These are phyloP conservation scores for Eciton burchellii DNA, from an alignment of 1,140 invertebrate species.

Conservation along the genomic window DNA sequence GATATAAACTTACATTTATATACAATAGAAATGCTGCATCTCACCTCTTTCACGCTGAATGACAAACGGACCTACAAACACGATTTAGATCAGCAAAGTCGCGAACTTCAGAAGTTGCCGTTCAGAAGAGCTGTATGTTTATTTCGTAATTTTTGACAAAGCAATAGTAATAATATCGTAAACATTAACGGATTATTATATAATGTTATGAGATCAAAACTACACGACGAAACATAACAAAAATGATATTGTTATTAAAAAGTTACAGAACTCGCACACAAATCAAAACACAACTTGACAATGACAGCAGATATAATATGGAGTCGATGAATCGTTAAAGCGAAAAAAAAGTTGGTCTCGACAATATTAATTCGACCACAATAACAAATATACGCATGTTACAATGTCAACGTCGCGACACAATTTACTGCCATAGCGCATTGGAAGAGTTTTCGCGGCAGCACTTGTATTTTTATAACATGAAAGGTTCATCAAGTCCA, in stretches of 20 bases:
- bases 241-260: neutral
- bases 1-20: conserved; percentile 33
- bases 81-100: neutral
- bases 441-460: conserved; percentile 15
- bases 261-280: conserved; percentile 15
- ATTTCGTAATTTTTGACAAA: neutral
- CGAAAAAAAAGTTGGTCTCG: conserved; percentile 7
- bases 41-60: neutral
- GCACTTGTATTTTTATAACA: conserved; percentile 65
- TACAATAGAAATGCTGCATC: conserved; percentile 21
- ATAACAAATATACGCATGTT: conserved; percentile 46
- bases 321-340: conserved; percentile 30
- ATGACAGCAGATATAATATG: conserved; percentile 46
- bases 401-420: conserved; percentile 35
- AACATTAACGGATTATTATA: neutral
- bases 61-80: neutral
- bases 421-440: conserved; percentile 20
- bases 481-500: conserved; percentile 67
- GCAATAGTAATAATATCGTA: too few species aligned
- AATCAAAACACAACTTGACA: conserved; percentile 55
- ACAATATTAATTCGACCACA: neutral
- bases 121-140: too few species aligned
- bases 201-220: neutral
- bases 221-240: neutral
- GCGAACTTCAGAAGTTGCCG: neutral